Conservation (phyloP, 2,888 invertebrate species). For the Serrognathus titanus region DNA sequence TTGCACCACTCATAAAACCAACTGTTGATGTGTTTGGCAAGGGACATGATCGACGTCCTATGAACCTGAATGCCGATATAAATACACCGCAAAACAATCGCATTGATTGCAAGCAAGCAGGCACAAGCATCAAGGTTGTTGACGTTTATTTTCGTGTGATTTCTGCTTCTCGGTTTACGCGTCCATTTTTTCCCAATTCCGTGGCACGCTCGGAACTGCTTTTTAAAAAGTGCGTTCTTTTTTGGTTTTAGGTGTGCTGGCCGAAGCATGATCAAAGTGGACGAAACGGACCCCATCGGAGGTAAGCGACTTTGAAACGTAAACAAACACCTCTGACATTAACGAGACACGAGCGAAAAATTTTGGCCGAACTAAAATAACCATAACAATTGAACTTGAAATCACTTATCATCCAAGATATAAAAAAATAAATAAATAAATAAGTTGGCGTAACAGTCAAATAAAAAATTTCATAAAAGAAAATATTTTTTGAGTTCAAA, state of each 20-base stretch:
- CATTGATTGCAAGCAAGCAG: background rate
- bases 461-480: too few relatives aligned
- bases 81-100: slow-evolving; percentile 4
- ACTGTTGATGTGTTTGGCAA: slow-evolving; percentile 12
- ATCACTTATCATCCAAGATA: too few relatives aligned
- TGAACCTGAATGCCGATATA: background rate
- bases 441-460: too few relatives aligned
- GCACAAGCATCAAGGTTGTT: slow-evolving; percentile 12
- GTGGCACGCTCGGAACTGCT: background rate
- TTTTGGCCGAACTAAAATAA: too few relatives aligned
- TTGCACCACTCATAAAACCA: slow-evolving; percentile 3
- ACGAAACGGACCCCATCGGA: slow-evolving; percentile 85
- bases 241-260: slow-evolving; percentile 15
- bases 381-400: too few relatives aligned
- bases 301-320: slow-evolving; percentile 57
- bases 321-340: too few relatives aligned
- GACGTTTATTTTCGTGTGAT: slow-evolving; percentile 1
- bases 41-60: background rate
- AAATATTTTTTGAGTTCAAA: too few relatives aligned
- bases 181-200: background rate
- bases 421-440: too few relatives aligned
- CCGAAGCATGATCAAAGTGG: slow-evolving; percentile 78
- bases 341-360: too few relatives aligned
- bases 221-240: background rate
- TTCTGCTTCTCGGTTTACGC: background rate